These are phyloP conservation scores for Agelastica alni DNA, from an alignment of 2,888 invertebrate species.

Conservation along the genomic window DNA sequence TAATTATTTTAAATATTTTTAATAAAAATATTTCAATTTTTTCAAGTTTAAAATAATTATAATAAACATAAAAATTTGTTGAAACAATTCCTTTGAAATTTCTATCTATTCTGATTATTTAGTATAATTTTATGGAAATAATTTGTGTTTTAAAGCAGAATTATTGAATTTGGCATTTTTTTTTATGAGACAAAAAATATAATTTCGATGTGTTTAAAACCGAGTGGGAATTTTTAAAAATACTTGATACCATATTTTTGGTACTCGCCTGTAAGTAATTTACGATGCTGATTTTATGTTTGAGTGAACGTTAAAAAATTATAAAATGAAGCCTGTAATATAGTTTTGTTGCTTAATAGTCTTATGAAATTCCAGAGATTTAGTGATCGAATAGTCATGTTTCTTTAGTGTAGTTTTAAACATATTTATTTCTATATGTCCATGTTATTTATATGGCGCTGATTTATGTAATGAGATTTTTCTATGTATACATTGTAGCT, in stretches of 20 bases:
- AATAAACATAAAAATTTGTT: too few relatives aligned
- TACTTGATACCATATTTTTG: constrained; percentile 20
- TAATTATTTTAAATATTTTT: too few relatives aligned
- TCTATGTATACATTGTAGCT: constrained; percentile 12
- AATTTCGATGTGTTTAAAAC: too few relatives aligned
- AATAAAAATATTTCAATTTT: too few relatives aligned
- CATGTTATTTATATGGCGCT: constrained; percentile 5
- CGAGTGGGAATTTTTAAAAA: too few relatives aligned
- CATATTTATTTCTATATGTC: constrained; percentile 15
- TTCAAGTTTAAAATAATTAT: too few relatives aligned
- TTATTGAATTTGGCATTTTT: too few relatives aligned
- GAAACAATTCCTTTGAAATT: too few relatives aligned
- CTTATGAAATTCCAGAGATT: constrained; percentile 14
- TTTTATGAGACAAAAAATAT: too few relatives aligned
- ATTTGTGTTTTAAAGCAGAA: too few relatives aligned
- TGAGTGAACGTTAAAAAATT: constrained; percentile 22
- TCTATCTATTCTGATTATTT: too few relatives aligned
- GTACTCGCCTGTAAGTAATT: constrained; percentile 19
- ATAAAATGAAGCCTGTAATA: constrained; percentile 24
- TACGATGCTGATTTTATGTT: constrained; percentile 36
- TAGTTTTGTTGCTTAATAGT: constrained; percentile 31
- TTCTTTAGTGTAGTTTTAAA: constrained; percentile 9
- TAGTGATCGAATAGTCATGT: background rate
- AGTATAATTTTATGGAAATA: too few relatives aligned
- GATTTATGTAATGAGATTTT: constrained; percentile 16